A percentile compares a stretch with the other conserved stretches of the same genome.
phyloP scores from a whole-genome alignment of 2,113 vertebrate genomes.

The Myocastor coypus region DNA sequence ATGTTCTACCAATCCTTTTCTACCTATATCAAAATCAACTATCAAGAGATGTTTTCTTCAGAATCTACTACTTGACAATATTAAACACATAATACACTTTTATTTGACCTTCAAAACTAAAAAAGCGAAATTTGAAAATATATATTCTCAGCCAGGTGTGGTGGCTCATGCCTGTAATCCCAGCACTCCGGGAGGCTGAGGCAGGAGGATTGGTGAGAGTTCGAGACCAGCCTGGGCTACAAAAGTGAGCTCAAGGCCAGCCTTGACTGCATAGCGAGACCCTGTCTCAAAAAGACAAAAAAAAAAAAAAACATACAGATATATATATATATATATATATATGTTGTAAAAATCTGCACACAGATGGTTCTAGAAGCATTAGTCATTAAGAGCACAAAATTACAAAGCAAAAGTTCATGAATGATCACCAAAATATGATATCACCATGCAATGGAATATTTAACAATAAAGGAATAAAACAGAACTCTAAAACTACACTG shows the following conservation, averaged over 20 bases:
- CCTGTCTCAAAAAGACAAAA: too few species aligned
- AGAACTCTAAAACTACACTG: not conserved
- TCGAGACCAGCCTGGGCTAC: too few species aligned
- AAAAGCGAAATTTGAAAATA: not conserved
- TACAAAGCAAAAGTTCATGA: not conserved
- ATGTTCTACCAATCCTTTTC: not conserved
- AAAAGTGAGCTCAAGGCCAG: too few species aligned
- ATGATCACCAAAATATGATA: not conserved
- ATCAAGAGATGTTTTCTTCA: not conserved
- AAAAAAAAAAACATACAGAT: too few species aligned
- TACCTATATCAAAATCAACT: conserved; percentile 29
- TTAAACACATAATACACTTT: not conserved
- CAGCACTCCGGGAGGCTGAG: too few species aligned
- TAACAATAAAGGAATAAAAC: not conserved
- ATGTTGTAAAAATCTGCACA: not conserved
- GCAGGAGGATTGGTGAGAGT: too few species aligned
- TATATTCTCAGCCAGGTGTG: too few species aligned
- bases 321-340: too few species aligned
- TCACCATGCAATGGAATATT: not conserved
- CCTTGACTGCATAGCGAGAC: too few species aligned
- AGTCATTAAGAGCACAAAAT: not conserved
- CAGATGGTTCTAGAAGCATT: not conserved
- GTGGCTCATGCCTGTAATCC: too few species aligned
- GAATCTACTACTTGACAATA: not conserved
- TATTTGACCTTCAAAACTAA: not conserved